phyloP scores from a whole-genome alignment of 1,140 invertebrate genomes.

The Chymomyza costata region DNA sequence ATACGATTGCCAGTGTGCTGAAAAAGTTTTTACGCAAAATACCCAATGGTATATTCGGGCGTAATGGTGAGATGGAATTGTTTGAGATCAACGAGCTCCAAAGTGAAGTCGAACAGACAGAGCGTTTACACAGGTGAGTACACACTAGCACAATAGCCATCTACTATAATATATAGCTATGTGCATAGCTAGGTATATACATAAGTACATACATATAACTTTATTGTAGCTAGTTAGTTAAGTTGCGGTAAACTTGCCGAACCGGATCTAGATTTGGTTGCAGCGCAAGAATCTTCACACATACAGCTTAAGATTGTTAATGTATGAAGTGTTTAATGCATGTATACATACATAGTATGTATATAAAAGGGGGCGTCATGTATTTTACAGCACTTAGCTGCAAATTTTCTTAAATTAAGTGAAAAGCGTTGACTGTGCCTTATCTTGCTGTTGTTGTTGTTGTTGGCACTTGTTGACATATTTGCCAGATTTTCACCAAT shows the following conservation, averaged over 20 bases:
- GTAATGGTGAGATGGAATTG: conserved; percentile 91
- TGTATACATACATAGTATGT: conserved; percentile 4
- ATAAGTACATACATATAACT: conserved; percentile 5
- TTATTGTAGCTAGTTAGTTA: conserved; percentile 68
- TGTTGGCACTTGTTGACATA: conserved; percentile 60
- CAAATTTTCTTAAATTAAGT: conserved; percentile 49
- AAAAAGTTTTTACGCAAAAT: conserved; percentile 99
- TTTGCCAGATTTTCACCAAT: conserved; percentile 66
- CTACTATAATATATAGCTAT: no score
- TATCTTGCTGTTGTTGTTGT: conserved; percentile 18
- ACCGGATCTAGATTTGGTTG: conserved; percentile 69
- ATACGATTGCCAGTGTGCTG: conserved; percentile 97
- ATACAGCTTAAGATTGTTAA: background rate
- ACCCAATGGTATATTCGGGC: conserved; percentile 95
- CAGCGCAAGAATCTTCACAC: conserved; percentile 58
- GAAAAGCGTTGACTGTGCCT: conserved; percentile 42
- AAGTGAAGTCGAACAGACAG: conserved; percentile 88
- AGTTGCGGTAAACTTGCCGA: conserved; percentile 71
- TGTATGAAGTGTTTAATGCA: no score
- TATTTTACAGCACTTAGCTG: conserved; percentile 10
- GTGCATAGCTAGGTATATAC: no score
- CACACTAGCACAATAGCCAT: background rate
- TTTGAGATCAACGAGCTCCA: conserved; percentile 90
- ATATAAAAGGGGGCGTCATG: background rate
- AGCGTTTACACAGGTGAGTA: conserved; percentile 92